Percentiles rank a stretch among this genome's conserved stretches.
These are phyloP conservation scores for Thecophora atra DNA, from an alignment of 2,888 invertebrate species.

Conservation along the genomic window DNA sequence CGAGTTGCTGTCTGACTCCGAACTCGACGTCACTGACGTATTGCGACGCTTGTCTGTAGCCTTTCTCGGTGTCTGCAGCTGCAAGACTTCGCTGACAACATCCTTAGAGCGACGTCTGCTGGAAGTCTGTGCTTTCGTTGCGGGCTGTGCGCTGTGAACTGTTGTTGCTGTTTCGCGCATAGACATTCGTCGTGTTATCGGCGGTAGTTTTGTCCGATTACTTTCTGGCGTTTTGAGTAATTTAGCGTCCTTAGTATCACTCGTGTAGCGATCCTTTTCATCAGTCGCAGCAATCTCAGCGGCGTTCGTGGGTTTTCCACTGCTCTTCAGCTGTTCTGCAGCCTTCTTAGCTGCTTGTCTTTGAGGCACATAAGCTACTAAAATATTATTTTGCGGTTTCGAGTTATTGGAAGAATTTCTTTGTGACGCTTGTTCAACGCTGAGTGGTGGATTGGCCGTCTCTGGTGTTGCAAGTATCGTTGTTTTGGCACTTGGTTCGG, in stretches of 20 bases:
- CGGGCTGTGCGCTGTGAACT: no score
- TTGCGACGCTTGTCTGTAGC: conserved; percentile 51
- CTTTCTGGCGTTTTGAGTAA: conserved; percentile 60
- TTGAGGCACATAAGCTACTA: conserved; percentile 87
- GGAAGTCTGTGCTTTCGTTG: conserved; percentile 40
- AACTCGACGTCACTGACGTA: conserved; percentile 55
- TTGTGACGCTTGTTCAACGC: conserved; percentile 44
- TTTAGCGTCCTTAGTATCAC: conserved; percentile 52
- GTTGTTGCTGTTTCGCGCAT: conserved; percentile 44
- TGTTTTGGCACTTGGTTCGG: conserved; percentile 35
- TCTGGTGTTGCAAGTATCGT: conserved; percentile 13
- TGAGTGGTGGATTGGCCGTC: conserved; percentile 36
- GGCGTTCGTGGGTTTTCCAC: conserved; percentile 68
- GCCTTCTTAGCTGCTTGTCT: conserved; percentile 92
- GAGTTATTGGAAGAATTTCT: conserved; percentile 46
- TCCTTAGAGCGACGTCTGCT: conserved; percentile 55
- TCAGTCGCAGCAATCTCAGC: conserved; percentile 39
- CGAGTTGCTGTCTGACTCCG: conserved; percentile 55
- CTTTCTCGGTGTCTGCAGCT: conserved; percentile 41
- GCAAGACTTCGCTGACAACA: conserved; percentile 33
- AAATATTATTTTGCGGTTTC: conserved; percentile 66
- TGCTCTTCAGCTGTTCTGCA: conserved; percentile 88
- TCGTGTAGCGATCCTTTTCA: conserved; percentile 51
- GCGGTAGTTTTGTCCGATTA: conserved; percentile 41
- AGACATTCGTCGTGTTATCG: conserved; percentile 50